phyloP scores from a whole-genome alignment of 1,140 invertebrate genomes.

The Aphaenogaster floridana region DNA sequence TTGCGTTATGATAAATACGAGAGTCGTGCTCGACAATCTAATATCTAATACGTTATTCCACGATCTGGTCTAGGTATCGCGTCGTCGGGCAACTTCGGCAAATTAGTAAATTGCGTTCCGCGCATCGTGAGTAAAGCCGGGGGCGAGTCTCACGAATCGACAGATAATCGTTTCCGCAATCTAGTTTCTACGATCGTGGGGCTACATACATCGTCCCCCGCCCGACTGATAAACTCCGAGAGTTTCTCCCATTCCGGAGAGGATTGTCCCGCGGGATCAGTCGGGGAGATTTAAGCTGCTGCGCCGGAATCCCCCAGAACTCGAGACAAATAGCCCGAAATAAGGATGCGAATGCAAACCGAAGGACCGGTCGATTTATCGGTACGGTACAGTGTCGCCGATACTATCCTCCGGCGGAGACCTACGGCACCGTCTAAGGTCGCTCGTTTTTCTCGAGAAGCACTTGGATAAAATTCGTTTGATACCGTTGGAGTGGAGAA shows the following conservation, averaged over 20 bases:
- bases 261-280: constrained; percentile 67
- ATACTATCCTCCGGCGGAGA: constrained; percentile 30
- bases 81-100: constrained; percentile 35
- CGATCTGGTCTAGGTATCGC: not conserved
- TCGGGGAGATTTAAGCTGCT: constrained; percentile 62
- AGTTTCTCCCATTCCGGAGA: constrained; percentile 44
- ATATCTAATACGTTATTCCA: constrained; percentile 38
- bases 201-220: constrained; percentile 39
- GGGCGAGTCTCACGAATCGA: constrained; percentile 56
- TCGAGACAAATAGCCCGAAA: constrained; percentile 73
- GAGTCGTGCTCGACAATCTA: not conserved
- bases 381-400: constrained; percentile 32
- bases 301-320: constrained; percentile 49
- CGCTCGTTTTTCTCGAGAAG: constrained; percentile 57
- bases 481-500: not conserved
- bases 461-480: constrained; percentile 43
- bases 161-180: constrained; percentile 64
- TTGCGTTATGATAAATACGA: not conserved
- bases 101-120: constrained; percentile 60
- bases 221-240: constrained; percentile 47
- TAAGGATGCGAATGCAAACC: constrained; percentile 74
- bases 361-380: constrained; percentile 66
- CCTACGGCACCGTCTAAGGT: constrained; percentile 8
- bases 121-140: constrained; percentile 6
- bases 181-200: constrained; percentile 67